phyloP scores from a whole-genome alignment of 2,113 vertebrate species.

The Tympanuchus pallidicinctus region DNA sequence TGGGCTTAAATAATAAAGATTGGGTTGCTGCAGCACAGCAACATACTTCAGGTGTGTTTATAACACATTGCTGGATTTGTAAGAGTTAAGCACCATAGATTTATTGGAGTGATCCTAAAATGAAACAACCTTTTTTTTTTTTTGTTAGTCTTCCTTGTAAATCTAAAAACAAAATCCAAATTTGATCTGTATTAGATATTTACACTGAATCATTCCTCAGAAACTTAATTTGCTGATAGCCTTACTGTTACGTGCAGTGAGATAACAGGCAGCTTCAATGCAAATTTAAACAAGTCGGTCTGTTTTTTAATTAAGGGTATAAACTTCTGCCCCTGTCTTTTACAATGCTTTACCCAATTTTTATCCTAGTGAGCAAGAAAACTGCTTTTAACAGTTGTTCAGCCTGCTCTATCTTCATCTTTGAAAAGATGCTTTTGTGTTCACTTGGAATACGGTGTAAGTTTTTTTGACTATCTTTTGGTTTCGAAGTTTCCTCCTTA shows the following conservation, averaged over 20 bases:
- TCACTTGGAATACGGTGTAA: background rate
- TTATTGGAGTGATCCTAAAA: background rate
- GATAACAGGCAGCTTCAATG: background rate
- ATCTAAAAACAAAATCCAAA: background rate
- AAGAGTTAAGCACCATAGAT: background rate
- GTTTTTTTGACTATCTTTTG: background rate
- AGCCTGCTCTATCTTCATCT: background rate
- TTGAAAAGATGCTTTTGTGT: too few species aligned
- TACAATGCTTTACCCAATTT: background rate
- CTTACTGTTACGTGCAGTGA: background rate
- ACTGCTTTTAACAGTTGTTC: background rate
- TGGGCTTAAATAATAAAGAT: background rate
- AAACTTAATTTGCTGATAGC: background rate
- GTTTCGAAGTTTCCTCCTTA: background rate
- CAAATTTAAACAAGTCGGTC: background rate
- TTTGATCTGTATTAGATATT: rapidly evolving
- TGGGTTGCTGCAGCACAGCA: rapidly evolving
- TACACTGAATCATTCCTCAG: background rate
- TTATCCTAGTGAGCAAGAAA: background rate
- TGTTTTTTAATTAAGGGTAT: background rate
- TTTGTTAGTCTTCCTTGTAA: background rate
- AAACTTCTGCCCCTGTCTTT: background rate
- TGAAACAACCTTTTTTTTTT: background rate
- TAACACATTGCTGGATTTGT: too few species aligned
- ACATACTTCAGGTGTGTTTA: rapidly evolving